Base-by-base conservation (phyloP, 2,113 vertebrate genomes). In the Zapornia atra region DNA sequence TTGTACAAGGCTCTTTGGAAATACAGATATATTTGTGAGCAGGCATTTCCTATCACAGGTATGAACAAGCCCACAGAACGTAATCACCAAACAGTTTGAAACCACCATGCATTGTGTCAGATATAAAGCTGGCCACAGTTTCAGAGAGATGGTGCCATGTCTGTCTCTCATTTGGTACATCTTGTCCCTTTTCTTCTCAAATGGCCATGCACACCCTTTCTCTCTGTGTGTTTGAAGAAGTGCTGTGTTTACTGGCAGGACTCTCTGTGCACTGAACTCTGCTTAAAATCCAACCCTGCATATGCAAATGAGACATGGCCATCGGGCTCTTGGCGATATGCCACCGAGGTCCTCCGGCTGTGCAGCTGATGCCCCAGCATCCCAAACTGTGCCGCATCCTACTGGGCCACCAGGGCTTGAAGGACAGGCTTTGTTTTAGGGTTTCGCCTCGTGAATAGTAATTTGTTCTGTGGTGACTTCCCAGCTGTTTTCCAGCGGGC, bases 271-370 rank as follows among this genome's bases (percentile, higher is more conserved):
- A 18, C 34, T 78, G 69, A 88, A 88, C 79, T 81, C 75, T 86
- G 64, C 28, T 64, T 78, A 81, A 86, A 90, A 81, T 28, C 53
- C 3, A 10, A 1, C 42, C 33, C 65, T 56, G 40, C 40, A 26
- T 19, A 54, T 42, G 38, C 60, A 84, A 72, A 88, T 12, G 28
- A 64, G 8, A 73, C 14, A 21, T 0, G 2, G 44, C 13, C 38
- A 13, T 40, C 0, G 1, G 68, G 46, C 33, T 88, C 59, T 38
- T 86, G 76, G 68, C 2, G 0, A 15, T 4, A 12, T 0, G 3
- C 29, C 56, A 38, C 28, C 0, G 0, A 61, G 34, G 24, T 80
- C 53, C 75, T 75, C 48, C 0, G 0, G 48, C 68, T 40, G 10
- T 24, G 50, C 65, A 68, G 64, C 71, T 61, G 64, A 81, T 90